Evolutionary conservation across 2,113 vertebrate species (phyloP).

Genomic region (Centrocercus urophasianus): DNA sequence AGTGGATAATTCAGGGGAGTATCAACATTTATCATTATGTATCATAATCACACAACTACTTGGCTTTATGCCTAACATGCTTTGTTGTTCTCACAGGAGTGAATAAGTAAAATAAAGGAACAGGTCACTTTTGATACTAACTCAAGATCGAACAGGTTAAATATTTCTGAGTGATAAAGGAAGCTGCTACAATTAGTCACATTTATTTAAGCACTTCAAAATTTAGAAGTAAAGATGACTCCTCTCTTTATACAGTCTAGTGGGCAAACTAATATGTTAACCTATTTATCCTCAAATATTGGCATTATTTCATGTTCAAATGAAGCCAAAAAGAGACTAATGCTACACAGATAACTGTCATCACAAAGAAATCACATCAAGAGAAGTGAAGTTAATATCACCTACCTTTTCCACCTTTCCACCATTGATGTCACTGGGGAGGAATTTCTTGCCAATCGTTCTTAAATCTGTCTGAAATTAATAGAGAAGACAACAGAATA

Average conservation of each 20-base stretch:
- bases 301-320: background rate
- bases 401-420: conserved; percentile 94
- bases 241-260: background rate
- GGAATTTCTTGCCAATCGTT: conserved; percentile 90
- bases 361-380: background rate
- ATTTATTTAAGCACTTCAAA: background rate
- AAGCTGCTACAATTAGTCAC: background rate
- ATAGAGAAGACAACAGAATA: conserved; percentile 60
- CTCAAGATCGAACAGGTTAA: background rate
- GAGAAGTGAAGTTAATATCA: background rate
- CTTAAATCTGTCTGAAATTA: conserved; percentile 93
- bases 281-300: background rate
- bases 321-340: background rate
- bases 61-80: background rate
- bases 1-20: background rate
- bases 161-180: background rate
- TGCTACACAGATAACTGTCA: background rate
- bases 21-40: background rate
- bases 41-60: background rate
- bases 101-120: background rate
- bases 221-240: background rate
- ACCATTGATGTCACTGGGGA: conserved; percentile 94
- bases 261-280: background rate
- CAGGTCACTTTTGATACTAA: background rate
- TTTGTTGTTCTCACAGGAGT: background rate